These are phyloP conservation scores for Rotaria magnacalcarata DNA, from an alignment of 2,888 invertebrate species.

Conservation along the genomic window DNA sequence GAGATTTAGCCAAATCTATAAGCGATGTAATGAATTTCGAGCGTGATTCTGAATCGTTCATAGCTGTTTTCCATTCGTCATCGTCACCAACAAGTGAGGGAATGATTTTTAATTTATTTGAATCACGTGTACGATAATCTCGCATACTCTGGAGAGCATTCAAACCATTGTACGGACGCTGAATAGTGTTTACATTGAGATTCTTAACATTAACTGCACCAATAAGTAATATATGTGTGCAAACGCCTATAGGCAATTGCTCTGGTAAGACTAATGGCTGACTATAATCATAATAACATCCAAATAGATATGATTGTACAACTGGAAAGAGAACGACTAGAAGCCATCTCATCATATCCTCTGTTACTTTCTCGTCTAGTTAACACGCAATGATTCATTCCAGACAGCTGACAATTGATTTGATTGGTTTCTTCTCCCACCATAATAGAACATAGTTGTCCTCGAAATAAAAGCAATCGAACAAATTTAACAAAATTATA, in stretches of 20 bases:
- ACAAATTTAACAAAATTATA: background rate
- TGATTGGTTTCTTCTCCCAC: background rate
- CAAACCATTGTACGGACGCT: conserved; percentile 28
- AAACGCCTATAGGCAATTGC: conserved; percentile 31
- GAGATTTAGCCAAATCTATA: background rate
- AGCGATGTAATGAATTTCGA: background rate
- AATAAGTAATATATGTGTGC: conserved; percentile 39
- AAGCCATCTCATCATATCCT: background rate
- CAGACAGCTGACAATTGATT: background rate
- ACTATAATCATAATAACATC: conserved; percentile 41
- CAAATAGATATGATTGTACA: conserved; percentile 28
- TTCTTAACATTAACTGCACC: background rate
- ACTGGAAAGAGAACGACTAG: background rate
- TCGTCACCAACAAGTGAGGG: conserved; percentile 10
- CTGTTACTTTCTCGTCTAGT: background rate
- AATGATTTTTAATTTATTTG: background rate
- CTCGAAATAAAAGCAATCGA: background rate
- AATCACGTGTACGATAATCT: background rate
- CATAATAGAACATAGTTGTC: background rate
- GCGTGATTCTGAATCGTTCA: background rate
- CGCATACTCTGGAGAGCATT: conserved; percentile 9
- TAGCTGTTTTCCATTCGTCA: background rate
- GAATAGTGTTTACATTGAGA: background rate
- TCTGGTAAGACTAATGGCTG: conserved; percentile 32
- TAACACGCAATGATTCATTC: background rate